Base-by-base conservation (phyloP, 2,113 vertebrate species). In the Erpornis zantholeuca region DNA sequence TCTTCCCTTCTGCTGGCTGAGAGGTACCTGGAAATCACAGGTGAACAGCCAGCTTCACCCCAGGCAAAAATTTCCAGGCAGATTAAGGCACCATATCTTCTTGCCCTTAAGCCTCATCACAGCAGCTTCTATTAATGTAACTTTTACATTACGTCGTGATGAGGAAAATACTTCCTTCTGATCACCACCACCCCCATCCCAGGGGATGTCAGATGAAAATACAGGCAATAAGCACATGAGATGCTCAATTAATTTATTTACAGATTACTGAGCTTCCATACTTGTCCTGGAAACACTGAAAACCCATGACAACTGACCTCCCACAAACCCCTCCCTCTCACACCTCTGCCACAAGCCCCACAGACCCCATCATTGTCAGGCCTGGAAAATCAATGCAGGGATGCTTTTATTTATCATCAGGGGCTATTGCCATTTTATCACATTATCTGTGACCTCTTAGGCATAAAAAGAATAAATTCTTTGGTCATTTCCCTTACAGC, bases 71-170 rank as follows among this genome's bases (percentile, higher is more conserved):
- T 25, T 59, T 69, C 68, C 57, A 77, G 28, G 35, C 24, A 72
- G 25, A 61, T 45, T 33, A 61, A 53, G 38, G 45, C 11, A 77
- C 13, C 0, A 0, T 61, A 60, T 18, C 9, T 59, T 73, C 79
- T 33, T 5, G 0, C 14, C 54, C 28, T 76, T 53, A 40, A 38
- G 16, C 1, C 0, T 60, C 61, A 65, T 24, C 45, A 69, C 25
- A 38, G 33, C 18, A 72, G 28, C 20, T 76, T 82, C 77, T 64
- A 0, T 14, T n/a, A n/a, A 76, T 64, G 85, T 87, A 20, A 42
- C 40, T 42, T 42, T 42, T 42, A 42, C 40, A 42, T 42, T 42
- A 68, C 0, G 0, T 3, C 2, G 5, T 5, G 17, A 54, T 15
- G 24, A 69, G 5, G 14, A 50, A 86, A 86, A 65, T 38, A 25